Evolutionary conservation across 2,113 vertebrate species (phyloP), one percentile per base, ranked within the genome.

Genomic region (Perognathus longimembris): DNA sequence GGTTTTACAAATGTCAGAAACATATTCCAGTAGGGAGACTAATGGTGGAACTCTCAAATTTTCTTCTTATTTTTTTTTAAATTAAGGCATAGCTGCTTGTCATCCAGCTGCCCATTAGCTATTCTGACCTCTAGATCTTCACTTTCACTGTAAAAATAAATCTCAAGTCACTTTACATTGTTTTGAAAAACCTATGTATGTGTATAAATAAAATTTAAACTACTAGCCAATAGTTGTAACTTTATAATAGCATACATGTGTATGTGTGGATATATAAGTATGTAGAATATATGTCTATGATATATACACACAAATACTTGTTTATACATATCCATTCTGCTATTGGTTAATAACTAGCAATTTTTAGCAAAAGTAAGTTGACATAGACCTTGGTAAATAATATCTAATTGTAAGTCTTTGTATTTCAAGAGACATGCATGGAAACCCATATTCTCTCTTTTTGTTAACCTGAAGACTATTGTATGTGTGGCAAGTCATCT

Each of bases 121-220:
- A 9, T 81, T 45, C 22, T 78, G 77, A 82, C 40, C 5, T 10
- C 8, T 54, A 24, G 57, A 79, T 59, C 7, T 30, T 77, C 28
- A 9, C 28, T 24, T 50, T 11, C 79, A 26, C 14, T 69, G 24
- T 54, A 54, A 71, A 18, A 73, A 11, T 57, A 74, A n/a, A 36
- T 73, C 40, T 88, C 84, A 94, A 85, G 67, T 75, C 38, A 81
- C 30, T 93, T 20, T 71, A 26, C 24, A 24, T 77, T 61, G 84
- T 69, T 85, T 70, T 54, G 54, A 87, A 73, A 34, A 67, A 6
- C 6, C 34, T 77, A 6, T 18, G 5, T 15, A 22, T 64, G 20
- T 80, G 3, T 76, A 22, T 76, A 69, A 38, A 54, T 21, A 91
- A 85, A 57, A 76, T 67, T 61, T 36, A n/a, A n/a, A n/a, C n/a